Base-by-base conservation (phyloP, 2,113 vertebrate genomes). In the Tauraco erythrolophus region DNA sequence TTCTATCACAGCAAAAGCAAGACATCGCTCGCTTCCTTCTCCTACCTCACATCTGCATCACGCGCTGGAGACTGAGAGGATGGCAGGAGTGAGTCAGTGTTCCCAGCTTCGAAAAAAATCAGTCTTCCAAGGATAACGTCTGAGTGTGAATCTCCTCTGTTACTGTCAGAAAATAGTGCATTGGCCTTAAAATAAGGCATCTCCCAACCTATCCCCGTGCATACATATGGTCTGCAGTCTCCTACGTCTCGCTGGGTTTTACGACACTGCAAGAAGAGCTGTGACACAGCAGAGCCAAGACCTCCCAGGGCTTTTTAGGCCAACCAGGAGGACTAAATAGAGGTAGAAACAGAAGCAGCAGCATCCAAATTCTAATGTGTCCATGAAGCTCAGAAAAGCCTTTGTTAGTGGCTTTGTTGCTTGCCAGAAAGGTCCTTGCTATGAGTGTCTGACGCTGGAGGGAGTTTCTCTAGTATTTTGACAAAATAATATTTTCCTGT, bases 41-140 rank as follows among this genome's bases (percentile, higher is more conserved):
- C 65, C 78, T 79, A 14, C 82, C 71, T 94, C 77, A 91, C 72
- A 60, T 62, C 62, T 88, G 76, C 83, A 91, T 66, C 83, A 83
- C 6, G 0, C 56, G 4, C n/a, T 48, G 76, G 58, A 86, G 71
- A 50, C 45, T 18, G 77, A 14, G 61, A 72, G 68, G 68, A 92
- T 4, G 37, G 33, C 54, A 77, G 51, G 60, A 78, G 37, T 92
- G 95, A 96, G 60, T 95, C 91, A 95, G 57, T 68, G 77, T 71
- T 96, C 84, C 56, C 64, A 33, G 60, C 64, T 76, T 58, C n/a
- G n/a, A 88, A 87, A 89, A 83, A 89, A 83, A 74, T 22, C 61
- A 80, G 28, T 61, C 66, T 69, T 85, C 86, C 62, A 62, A 60
- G 72, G 94, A 43, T 75, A 84, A 68, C 69, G 68, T 70, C 22